Conservation (phyloP, 2,888 invertebrate genomes). For the Erebia palarica region DNA sequence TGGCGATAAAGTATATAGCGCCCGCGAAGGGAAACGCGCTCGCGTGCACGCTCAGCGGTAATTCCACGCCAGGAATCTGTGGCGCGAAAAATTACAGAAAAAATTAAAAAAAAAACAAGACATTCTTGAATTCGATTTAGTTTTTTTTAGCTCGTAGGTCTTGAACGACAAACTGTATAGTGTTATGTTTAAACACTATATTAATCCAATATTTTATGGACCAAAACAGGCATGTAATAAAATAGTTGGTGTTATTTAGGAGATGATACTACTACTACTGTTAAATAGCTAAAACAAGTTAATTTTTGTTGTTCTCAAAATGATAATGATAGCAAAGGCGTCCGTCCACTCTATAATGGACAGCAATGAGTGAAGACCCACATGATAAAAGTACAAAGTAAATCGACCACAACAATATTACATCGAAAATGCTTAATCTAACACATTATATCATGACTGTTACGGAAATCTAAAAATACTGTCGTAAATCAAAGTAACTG, state of each 20-base stretch:
- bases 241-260: background rate
- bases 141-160: background rate
- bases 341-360: conserved; percentile 12
- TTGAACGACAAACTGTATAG: background rate
- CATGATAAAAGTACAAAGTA: conserved; percentile 46
- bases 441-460: conserved; percentile 39
- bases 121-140: conserved; percentile 16
- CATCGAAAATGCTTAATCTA: conserved; percentile 42
- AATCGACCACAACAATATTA: conserved; percentile 53
- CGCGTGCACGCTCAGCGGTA: conserved; percentile 67
- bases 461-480: conserved; percentile 31
- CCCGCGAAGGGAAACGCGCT: conserved; percentile 82
- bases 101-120: background rate
- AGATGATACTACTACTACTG: background rate
- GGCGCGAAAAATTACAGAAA: conserved; percentile 20
- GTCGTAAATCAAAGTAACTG: conserved; percentile 22
- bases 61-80: conserved; percentile 68
- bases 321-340: conserved; percentile 11
- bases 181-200: background rate
- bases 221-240: background rate
- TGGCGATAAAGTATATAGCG: conserved; percentile 84
- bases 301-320: conserved; percentile 5
- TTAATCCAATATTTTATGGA: background rate
- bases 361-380: conserved; percentile 77
- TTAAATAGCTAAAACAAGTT: background rate